Conservation (phyloP, 1,140 invertebrate genomes). For the Macrocentrus cingulum region DNA sequence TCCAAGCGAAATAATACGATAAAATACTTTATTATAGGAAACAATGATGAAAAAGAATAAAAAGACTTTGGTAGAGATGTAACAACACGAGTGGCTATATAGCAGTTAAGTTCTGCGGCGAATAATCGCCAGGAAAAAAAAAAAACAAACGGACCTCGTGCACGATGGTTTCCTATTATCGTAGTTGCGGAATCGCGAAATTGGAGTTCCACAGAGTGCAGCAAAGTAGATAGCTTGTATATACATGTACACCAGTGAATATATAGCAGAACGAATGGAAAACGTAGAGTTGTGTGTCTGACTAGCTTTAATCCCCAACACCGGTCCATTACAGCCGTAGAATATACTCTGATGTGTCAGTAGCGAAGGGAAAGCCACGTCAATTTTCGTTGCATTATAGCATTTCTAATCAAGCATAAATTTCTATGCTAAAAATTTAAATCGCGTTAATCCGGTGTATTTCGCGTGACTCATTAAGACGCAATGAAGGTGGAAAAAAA, state of each 20-base stretch:
- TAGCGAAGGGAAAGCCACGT: background rate
- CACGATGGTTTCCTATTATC: background rate
- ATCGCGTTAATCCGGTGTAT: background rate
- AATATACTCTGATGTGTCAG: background rate
- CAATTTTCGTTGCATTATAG: background rate
- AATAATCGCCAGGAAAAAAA: background rate
- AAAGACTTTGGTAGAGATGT: background rate
- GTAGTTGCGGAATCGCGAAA: constrained; percentile 8
- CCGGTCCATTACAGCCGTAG: background rate
- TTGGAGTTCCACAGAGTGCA: background rate
- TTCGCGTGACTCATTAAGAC: background rate
- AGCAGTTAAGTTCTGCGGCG: background rate
- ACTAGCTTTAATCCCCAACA: constrained; percentile 13
- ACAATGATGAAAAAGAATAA: background rate
- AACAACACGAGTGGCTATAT: background rate
- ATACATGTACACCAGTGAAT: background rate
- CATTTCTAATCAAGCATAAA: constrained; percentile 4
- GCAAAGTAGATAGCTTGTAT: background rate
- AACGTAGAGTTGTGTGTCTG: background rate
- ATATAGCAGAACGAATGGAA: constrained; percentile 11
- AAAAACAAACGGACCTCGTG: background rate
- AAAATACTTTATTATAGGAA: too few species aligned
- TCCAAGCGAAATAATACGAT: too few species aligned
- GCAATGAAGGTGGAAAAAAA: background rate
- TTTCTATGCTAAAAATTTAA: background rate